Conservation (phyloP, 2,888 invertebrate genomes). For the Drosophila monieri region DNA sequence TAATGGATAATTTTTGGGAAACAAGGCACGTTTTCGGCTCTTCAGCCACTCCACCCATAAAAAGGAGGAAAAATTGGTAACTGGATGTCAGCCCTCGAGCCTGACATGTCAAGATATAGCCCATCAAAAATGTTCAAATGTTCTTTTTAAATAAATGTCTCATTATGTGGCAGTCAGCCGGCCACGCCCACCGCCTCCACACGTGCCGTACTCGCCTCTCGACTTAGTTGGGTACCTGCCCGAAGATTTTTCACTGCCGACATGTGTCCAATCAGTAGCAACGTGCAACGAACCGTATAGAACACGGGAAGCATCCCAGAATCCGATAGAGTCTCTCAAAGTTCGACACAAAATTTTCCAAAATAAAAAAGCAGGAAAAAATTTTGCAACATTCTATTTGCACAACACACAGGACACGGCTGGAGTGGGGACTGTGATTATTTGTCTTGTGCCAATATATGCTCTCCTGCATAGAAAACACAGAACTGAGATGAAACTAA, state of each 20-base stretch:
- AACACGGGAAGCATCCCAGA: constrained; percentile 21
- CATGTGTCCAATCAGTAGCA: constrained; percentile 76
- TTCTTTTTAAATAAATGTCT: constrained; percentile 73
- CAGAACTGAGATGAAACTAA: constrained; percentile 39
- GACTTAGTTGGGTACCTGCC: constrained; percentile 34
- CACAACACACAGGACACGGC: constrained; percentile 33
- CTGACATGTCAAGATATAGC: constrained; percentile 25
- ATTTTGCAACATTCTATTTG: constrained; percentile 77
- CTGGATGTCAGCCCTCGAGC: constrained; percentile 17
- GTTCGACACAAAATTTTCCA: constrained; percentile 9
- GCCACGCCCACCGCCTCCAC: constrained; percentile 39
- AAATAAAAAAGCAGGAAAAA: constrained; percentile 21
- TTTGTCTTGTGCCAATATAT: constrained; percentile 73
- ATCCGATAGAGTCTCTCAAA: constrained; percentile 13
- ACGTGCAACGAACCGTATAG: constrained; percentile 65
- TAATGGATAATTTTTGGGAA: constrained; percentile 19
- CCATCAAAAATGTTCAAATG: constrained; percentile 36
- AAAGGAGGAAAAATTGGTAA: constrained; percentile 1
- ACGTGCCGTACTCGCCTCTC: constrained; percentile 58
- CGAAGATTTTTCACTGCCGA: constrained; percentile 65
- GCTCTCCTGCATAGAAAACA: constrained; percentile 70
- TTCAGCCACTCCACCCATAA: not conserved
- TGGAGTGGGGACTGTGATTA: constrained; percentile 46
- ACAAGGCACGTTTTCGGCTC: constrained; percentile 31
- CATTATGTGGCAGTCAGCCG: constrained; percentile 63